Evolutionary conservation across 2,888 invertebrate species (phyloP).

Genomic region (Odontothrips loti): DNA sequence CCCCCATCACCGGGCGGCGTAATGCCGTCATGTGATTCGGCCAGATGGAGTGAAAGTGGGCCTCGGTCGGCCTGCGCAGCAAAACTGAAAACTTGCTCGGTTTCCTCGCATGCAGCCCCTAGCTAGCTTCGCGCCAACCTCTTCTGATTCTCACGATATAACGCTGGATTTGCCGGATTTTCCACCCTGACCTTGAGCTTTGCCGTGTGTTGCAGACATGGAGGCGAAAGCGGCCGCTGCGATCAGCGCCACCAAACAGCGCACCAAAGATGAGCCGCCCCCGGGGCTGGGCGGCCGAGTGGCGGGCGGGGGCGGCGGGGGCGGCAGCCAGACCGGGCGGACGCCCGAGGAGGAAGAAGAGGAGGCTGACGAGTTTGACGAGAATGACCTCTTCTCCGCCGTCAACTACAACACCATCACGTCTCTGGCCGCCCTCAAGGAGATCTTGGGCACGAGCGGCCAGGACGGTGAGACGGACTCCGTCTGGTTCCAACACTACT

Average conservation of each 20-base stretch:
- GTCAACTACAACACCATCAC: conserved; percentile 68
- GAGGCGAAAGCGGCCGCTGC: conserved; percentile 12
- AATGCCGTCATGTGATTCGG: too few relatives aligned
- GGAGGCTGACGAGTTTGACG: conserved; percentile 58
- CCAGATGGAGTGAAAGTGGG: too few relatives aligned
- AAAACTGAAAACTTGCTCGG: too few relatives aligned
- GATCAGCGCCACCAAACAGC: conserved; percentile 10
- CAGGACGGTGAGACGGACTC: conserved; percentile 53
- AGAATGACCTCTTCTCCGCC: conserved; percentile 60
- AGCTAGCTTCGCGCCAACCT: too few relatives aligned
- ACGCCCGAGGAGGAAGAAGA: conserved; percentile 39
- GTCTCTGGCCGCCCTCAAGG: conserved; percentile 63
- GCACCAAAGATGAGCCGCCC: conserved; percentile 9
- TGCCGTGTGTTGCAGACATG: neutral
- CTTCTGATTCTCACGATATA: too few relatives aligned
- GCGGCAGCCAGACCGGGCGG: conserved; percentile 32
- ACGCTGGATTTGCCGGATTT: too few relatives aligned
- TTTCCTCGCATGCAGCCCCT: too few relatives aligned
- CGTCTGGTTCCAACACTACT: conserved; percentile 64
- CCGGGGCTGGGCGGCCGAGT: conserved; percentile 7
- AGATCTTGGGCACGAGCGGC: conserved; percentile 56
- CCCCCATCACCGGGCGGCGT: too few relatives aligned
- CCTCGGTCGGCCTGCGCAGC: too few relatives aligned
- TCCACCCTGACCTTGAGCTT: neutral
- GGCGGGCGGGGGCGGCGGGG: conserved; percentile 35